phyloP scores from a whole-genome alignment of 2,113 vertebrate species.

The Stegostoma tigrinum region DNA sequence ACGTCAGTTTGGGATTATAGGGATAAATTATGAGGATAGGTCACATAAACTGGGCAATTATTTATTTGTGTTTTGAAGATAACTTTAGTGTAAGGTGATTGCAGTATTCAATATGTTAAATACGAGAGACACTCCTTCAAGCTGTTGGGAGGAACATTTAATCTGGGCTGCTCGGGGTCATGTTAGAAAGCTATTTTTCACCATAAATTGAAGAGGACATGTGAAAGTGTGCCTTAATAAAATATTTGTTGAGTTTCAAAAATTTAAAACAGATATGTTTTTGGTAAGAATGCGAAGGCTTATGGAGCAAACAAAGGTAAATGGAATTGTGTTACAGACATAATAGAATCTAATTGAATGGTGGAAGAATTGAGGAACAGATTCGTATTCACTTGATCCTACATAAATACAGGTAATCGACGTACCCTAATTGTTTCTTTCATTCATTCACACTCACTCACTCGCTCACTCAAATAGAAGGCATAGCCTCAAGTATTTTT shows the following conservation, averaged over 20 bases:
- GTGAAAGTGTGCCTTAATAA: too few species aligned
- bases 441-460: background rate
- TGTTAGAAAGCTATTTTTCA: background rate
- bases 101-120: background rate
- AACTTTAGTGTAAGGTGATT: background rate
- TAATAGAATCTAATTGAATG: background rate
- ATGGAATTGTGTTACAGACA: background rate
- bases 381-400: background rate
- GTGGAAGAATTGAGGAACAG: background rate
- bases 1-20: background rate
- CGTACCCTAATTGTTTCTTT: background rate
- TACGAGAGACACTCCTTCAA: background rate
- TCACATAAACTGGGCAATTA: background rate
- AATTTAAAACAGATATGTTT: background rate
- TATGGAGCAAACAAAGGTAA: background rate
- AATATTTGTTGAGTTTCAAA: background rate
- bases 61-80: background rate
- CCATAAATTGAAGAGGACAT: background rate
- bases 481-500: constrained; percentile 21
- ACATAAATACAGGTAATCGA: background rate
- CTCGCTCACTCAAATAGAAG: background rate
- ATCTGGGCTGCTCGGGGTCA: background rate
- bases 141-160: background rate
- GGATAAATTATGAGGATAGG: background rate
- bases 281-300: background rate